These are phyloP conservation scores for Priocnemis perturbator DNA, from an alignment of 2,888 invertebrate genomes.

Conservation along the genomic window DNA sequence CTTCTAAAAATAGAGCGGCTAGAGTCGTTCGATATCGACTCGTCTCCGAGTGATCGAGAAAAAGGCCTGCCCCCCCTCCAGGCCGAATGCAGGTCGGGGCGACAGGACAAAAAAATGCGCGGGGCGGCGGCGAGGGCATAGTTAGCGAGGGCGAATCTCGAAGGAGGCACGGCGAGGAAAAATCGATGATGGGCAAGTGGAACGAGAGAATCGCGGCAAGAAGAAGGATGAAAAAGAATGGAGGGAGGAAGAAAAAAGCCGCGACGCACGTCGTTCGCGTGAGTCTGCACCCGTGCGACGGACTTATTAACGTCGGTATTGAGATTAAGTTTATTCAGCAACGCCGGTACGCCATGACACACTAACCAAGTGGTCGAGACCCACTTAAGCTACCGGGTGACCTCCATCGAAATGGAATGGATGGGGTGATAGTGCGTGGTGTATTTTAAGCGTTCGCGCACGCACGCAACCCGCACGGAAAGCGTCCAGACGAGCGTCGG, in stretches of 20 bases:
- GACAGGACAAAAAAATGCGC: too few relatives aligned
- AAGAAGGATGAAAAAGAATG: too few relatives aligned
- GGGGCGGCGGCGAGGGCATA: background rate
- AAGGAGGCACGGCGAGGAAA: background rate
- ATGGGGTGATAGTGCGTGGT: slow-evolving; percentile 71
- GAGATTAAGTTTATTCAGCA: slow-evolving; percentile 70
- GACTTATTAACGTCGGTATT: slow-evolving; percentile 66
- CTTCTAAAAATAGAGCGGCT: too few relatives aligned
- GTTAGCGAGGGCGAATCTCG: too few relatives aligned
- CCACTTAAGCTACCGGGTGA: slow-evolving; percentile 74
- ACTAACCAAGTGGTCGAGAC: slow-evolving; percentile 77
- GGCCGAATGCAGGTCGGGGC: too few relatives aligned
- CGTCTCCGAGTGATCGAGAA: too few relatives aligned
- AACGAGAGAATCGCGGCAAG: background rate
- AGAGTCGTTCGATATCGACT: too few relatives aligned
- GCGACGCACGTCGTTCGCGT: slow-evolving; percentile 27
- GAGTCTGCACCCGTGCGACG: slow-evolving; percentile 33
- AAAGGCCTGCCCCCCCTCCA: too few relatives aligned
- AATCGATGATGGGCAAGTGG: slow-evolving; percentile 1
- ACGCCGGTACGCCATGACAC: slow-evolving; percentile 72
- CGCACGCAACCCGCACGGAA: slow-evolving; percentile 53
- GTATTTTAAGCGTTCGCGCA: slow-evolving; percentile 53
- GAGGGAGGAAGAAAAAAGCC: slow-evolving; percentile 1
- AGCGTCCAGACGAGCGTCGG: slow-evolving; percentile 48
- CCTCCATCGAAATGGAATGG: slow-evolving; percentile 73